Evolutionary conservation across 2,797 vertebrate species (phyloP).

Genomic region (Karalla daura): DNA sequence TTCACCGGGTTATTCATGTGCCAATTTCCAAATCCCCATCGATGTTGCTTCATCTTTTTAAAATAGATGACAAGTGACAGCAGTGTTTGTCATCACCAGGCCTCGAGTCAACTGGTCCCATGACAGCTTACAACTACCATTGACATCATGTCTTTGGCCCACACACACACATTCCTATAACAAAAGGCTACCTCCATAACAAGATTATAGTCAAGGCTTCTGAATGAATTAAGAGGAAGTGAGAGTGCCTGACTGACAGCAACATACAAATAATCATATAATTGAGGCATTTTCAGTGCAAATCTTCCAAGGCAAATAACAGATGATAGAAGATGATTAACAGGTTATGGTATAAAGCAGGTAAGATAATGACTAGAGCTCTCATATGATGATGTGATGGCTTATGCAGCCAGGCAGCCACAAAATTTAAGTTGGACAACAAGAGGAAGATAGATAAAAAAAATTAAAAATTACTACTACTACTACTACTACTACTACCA

Average conservation of each 20-base stretch:
- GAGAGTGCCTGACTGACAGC: not conserved
- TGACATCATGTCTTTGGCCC: constrained; percentile 46
- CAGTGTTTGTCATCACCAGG: constrained; percentile 21
- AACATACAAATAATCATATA: no score
- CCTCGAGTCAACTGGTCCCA: constrained; percentile 43
- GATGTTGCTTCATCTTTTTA: not conserved
- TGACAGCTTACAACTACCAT: constrained; percentile 36
- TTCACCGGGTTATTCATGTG: not conserved
- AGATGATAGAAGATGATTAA: not conserved
- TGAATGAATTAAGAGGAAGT: not conserved
- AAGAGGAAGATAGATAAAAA: not conserved
- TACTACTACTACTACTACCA: no score
- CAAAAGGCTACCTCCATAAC: constrained; percentile 33
- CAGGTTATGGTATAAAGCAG: no score
- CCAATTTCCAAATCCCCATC: not conserved
- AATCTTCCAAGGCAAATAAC: not conserved
- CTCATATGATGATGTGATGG: no score
- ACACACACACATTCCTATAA: constrained; percentile 30
- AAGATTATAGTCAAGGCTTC: constrained; percentile 36
- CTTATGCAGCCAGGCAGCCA: no score
- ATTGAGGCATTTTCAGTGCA: not conserved
- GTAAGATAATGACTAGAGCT: no score
- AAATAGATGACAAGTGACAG: constrained; percentile 10
- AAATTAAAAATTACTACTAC: no score
- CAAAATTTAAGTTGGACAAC: not conserved